These are phyloP conservation scores for Eristalis tenax DNA, from an alignment of 2,888 invertebrate species.

Conservation along the genomic window DNA sequence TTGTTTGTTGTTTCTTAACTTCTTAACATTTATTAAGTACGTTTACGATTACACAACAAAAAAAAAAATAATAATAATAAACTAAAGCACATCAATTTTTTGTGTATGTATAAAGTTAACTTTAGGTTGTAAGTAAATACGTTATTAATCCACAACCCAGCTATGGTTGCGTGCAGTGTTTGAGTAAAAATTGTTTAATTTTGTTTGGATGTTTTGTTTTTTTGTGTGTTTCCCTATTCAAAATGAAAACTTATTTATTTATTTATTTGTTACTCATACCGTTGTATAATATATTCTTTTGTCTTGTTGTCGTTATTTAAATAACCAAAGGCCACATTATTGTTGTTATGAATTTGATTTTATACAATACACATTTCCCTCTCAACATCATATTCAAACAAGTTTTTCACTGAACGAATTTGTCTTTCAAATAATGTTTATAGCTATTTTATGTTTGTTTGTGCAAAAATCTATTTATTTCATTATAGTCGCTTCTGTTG, in stretches of 20 bases:
- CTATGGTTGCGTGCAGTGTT: background rate
- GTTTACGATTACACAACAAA: constrained; percentile 32
- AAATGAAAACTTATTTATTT: constrained; percentile 48
- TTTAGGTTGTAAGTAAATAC: constrained; percentile 4
- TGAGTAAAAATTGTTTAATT: constrained; percentile 31
- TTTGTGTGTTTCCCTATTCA: constrained; percentile 1
- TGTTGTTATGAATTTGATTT: constrained; percentile 61
- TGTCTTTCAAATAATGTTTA: constrained; percentile 35
- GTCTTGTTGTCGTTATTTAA: constrained; percentile 58
- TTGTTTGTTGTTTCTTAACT: background rate
- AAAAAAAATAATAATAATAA: background rate
- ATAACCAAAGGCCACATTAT: constrained; percentile 73
- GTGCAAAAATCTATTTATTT: constrained; percentile 41
- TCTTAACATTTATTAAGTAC: constrained; percentile 59
- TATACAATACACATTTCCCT: constrained; percentile 32
- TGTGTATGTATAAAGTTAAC: constrained; percentile 19
- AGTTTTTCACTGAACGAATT: constrained; percentile 10
- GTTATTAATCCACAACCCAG: background rate
- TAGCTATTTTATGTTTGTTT: constrained; percentile 31
- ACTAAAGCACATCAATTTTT: background rate
- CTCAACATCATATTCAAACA: constrained; percentile 34
- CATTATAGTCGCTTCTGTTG: background rate
- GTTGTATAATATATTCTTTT: constrained; percentile 14
- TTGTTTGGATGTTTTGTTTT: constrained; percentile 31
- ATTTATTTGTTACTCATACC: constrained; percentile 20